These are phyloP conservation scores for Drosophila trichaetosa DNA, from an alignment of 2,888 invertebrate species.

Conservation along the genomic window DNA sequence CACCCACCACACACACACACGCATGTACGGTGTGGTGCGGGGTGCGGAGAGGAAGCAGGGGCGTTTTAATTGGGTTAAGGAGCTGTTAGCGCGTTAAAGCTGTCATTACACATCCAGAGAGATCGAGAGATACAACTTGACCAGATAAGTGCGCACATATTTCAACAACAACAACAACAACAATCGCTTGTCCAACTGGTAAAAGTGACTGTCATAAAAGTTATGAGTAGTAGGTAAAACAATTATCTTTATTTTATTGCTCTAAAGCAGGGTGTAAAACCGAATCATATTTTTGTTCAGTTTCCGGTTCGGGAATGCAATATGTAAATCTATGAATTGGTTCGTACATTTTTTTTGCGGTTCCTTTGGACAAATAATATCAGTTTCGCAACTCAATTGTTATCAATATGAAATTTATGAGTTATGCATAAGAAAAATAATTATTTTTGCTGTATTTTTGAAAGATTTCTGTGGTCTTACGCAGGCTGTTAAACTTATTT, in stretches of 20 bases:
- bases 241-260: not conserved
- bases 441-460: too few relatives aligned
- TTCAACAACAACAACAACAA: conserved; percentile 6
- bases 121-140: conserved; percentile 30
- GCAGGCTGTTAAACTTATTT: not conserved
- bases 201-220: conserved; percentile 15
- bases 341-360: not conserved
- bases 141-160: conserved; percentile 51
- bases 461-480: not conserved
- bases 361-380: not conserved
- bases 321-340: not conserved
- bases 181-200: not conserved
- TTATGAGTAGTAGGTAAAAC: not conserved
- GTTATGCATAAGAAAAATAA: not conserved
- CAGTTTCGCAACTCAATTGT: not conserved
- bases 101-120: conserved; percentile 64
- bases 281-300: not conserved
- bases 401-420: not conserved
- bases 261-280: not conserved
- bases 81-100: conserved; percentile 74
- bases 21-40: conserved; percentile 33
- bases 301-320: not conserved
- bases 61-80: conserved; percentile 74
- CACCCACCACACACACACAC: conserved; percentile 46
- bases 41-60: conserved; percentile 3